Conservation (phyloP, 2,797 vertebrate genomes). For the Cyclopterus lumpus region DNA sequence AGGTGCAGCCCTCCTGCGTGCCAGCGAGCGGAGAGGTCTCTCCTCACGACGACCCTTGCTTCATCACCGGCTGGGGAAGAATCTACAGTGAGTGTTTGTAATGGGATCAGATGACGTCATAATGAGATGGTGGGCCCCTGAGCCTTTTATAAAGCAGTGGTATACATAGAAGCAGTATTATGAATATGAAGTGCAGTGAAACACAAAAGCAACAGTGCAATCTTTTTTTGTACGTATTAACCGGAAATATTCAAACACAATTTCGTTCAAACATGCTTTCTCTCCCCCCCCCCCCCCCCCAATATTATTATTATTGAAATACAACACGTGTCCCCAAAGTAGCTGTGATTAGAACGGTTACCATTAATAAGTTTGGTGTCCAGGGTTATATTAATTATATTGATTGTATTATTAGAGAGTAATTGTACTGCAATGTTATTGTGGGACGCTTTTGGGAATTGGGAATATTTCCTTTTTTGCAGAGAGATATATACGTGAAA, state of each 20-base stretch:
- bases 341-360: no score
- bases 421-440: not conserved
- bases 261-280: not conserved
- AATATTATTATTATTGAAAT: not conserved
- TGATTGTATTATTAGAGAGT: not conserved
- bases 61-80: conserved; percentile 80
- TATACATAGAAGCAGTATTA: no score
- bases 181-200: not conserved
- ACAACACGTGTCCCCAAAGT: not conserved
- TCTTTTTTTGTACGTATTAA: not conserved
- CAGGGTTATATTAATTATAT: not conserved
- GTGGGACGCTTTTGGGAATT: not conserved
- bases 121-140: not conserved
- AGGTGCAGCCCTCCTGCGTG: conserved; percentile 31
- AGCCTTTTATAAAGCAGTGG: not conserved
- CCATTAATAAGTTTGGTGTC: no score
- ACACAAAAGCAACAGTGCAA: no score
- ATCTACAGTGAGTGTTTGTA: conserved; percentile 69
- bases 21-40: conserved; percentile 41
- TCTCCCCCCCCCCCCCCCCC: not conserved
- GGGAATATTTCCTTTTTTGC: not conserved
- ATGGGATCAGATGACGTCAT: not conserved
- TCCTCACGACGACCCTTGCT: conserved; percentile 67
- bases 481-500: not conserved
- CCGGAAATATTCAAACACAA: not conserved